Evolutionary conservation across 2,113 vertebrate species (phyloP), one percentile per base, ranked within the genome.

Genomic region (Leucopsar rothschildi): DNA sequence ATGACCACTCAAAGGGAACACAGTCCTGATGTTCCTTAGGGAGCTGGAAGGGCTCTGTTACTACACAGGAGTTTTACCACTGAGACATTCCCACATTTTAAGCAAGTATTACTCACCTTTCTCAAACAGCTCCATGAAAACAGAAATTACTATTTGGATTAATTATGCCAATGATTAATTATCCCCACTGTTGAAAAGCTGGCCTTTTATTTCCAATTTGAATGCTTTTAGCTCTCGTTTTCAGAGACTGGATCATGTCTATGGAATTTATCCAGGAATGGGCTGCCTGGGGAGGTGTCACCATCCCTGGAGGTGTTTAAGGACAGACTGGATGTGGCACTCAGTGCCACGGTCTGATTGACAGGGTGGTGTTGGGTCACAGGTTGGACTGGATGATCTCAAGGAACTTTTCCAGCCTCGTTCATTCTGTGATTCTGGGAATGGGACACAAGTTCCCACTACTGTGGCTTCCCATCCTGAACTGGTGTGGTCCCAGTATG

Each of bases 241-340:
- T 69, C 64, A 90, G 80, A 35, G 29, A n/a, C 33, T 66, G 60
- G 80, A 66, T 63, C 64, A 55, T 1, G 9, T 63, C 50, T 66
- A 50, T n/a, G 50, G 28, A 28, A 52, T 29, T 52, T 52, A 52
- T 17, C 50, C 50, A 29, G 50, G 61, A 76, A 59, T 8, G 31
- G 50, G 52, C 71, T 76, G 44, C 25, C 29, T 44, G 31, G 61
- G 50, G 44, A 50, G 31, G 4, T 9, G 20, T 6, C 53, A 15
- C 45, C 0, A 0, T 6, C 31, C 25, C 53, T 33, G 53, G 17
- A 37, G 6, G 11, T 27, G 37, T 50, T 22, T 17, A 8, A 66
- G 61, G 44, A 50, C 31, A 59, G 61, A 9, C 3, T 59, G 83
- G 44, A 27, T 18, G 44, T 50, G 11, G 21, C 71, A 31, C 14